Conservation (phyloP, 2,888 invertebrate genomes). For the Diarsia dahlii region DNA sequence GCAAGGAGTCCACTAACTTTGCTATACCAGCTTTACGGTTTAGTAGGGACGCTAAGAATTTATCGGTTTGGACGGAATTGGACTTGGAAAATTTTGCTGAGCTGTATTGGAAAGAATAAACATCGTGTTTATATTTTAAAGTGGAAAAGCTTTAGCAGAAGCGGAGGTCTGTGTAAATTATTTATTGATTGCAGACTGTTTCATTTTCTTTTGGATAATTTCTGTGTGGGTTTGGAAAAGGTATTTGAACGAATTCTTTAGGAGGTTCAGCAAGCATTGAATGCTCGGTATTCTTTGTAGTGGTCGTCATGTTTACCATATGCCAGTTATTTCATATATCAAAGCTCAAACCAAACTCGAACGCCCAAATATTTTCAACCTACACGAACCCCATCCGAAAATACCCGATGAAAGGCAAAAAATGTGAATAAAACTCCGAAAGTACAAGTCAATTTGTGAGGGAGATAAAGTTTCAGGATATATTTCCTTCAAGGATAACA, state of each 20-base stretch:
- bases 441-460: constrained; percentile 39
- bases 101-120: constrained; percentile 37
- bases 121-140: constrained; percentile 22
- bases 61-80: constrained; percentile 57
- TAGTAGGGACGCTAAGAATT: constrained; percentile 60
- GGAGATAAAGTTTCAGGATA: constrained; percentile 54
- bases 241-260: constrained; percentile 6
- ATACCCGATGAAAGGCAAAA: constrained; percentile 33
- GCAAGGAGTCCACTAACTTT: constrained; percentile 63
- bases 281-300: neutral
- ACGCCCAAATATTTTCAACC: constrained; percentile 26
- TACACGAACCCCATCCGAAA: constrained; percentile 13
- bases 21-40: constrained; percentile 55
- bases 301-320: neutral
- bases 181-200: constrained; percentile 2
- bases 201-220: neutral
- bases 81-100: constrained; percentile 51
- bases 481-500: constrained; percentile 47
- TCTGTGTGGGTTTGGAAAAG: neutral
- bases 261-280: neutral
- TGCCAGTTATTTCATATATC: neutral
- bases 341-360: constrained; percentile 14
- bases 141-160: neutral
- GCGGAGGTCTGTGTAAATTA: neutral
- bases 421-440: constrained; percentile 25